phyloP scores from a whole-genome alignment of 2,113 vertebrate species.

The Mustela nigripes region DNA sequence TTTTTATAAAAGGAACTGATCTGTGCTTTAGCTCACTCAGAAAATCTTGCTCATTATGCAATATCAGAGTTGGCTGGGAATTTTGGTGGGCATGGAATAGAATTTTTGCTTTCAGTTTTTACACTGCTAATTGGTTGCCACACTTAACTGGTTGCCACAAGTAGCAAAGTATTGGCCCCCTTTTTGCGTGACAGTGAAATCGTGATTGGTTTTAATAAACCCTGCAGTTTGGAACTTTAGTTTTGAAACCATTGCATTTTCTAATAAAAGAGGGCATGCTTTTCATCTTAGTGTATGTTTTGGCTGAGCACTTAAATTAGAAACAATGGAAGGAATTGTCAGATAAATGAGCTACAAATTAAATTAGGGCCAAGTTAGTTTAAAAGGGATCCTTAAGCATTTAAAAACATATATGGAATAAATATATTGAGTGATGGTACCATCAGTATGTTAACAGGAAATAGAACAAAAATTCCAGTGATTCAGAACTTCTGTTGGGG shows the following conservation, averaged over 20 bases:
- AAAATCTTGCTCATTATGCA: slow-evolving; percentile 59
- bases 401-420: slow-evolving; percentile 56
- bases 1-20: slow-evolving; percentile 19
- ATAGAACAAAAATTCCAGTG: slow-evolving; percentile 88
- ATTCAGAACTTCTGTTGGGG: slow-evolving; percentile 85
- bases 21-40: not conserved
- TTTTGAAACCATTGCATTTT: slow-evolving; percentile 61
- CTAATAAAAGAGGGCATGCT: slow-evolving; percentile 55
- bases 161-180: slow-evolving; percentile 53
- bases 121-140: not conserved
- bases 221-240: slow-evolving; percentile 34
- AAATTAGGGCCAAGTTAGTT: slow-evolving; percentile 58
- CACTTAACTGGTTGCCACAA: slow-evolving; percentile 23
- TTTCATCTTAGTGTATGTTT: slow-evolving; percentile 61
- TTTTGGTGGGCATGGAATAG: slow-evolving; percentile 61
- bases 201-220: slow-evolving; percentile 38
- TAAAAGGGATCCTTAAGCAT: slow-evolving; percentile 69
- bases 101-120: slow-evolving; percentile 77
- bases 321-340: slow-evolving; percentile 76
- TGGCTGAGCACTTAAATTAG: slow-evolving; percentile 56
- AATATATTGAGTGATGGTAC: slow-evolving; percentile 81
- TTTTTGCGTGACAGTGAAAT: slow-evolving; percentile 43
- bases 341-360: slow-evolving; percentile 75
- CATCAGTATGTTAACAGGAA: slow-evolving; percentile 88
- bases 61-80: slow-evolving; percentile 37